Conservation (phyloP, 2,888 invertebrate species). For the Cantharis lateralis region DNA sequence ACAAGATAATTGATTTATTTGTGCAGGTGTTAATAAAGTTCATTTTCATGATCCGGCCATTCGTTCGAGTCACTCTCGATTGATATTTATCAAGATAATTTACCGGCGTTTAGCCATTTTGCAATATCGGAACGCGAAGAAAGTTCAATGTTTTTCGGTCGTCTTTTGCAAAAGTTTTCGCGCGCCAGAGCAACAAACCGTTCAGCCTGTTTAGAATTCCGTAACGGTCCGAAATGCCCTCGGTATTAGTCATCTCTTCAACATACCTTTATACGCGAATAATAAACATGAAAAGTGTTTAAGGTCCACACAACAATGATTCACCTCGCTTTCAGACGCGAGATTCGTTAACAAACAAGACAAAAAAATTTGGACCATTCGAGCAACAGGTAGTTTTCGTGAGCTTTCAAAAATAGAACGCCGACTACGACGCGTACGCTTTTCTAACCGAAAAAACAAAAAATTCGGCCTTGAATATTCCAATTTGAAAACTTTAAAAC, state of each 20-base stretch:
- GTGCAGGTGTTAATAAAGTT: constrained; percentile 31
- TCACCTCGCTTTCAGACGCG: constrained; percentile 7
- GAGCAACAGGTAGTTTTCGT: not conserved
- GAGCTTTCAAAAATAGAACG: not conserved
- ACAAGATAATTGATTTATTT: constrained; percentile 31
- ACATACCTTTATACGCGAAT: constrained; percentile 15
- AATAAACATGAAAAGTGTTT: constrained; percentile 4
- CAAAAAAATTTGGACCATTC: not conserved
- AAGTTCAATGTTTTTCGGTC: not conserved
- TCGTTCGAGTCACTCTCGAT: not conserved
- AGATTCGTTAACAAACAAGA: constrained; percentile 1
- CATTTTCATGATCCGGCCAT: not conserved
- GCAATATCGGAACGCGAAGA: not conserved
- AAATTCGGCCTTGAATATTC: not conserved
- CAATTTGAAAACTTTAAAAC: not conserved
- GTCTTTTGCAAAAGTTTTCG: not conserved
- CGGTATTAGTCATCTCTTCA: constrained; percentile 12
- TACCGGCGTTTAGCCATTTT: not conserved
- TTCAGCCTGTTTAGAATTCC: constrained; percentile 8
- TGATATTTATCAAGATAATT: not conserved
- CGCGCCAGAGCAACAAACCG: not conserved
- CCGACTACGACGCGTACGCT: not conserved
- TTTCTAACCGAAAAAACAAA: not conserved
- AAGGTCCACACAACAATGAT: constrained; percentile 9
- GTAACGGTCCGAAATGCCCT: constrained; percentile 16